Conservation (phyloP, 2,888 invertebrate species). For the Tipula confusa region DNA sequence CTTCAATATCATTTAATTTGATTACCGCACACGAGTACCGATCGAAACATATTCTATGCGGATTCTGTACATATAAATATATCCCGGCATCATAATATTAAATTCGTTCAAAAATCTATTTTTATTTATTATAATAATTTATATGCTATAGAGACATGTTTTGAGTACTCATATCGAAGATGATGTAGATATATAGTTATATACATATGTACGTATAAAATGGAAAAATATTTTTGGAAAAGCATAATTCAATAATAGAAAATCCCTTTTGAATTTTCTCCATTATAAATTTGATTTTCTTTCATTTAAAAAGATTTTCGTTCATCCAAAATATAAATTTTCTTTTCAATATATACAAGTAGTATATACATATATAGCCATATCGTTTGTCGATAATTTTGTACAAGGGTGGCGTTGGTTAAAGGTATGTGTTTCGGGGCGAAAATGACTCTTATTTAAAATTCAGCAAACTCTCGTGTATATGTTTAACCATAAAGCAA, state of each 20-base stretch:
- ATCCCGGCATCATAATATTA: neutral
- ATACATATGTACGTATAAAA: neutral
- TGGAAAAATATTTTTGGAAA: conserved; percentile 12
- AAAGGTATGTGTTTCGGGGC: too few relatives aligned
- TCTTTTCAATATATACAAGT: neutral
- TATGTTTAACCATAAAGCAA: too few relatives aligned
- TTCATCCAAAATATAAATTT: neutral
- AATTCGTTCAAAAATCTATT: neutral
- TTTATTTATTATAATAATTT: neutral
- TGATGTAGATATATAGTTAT: neutral
- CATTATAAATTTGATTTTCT: conserved; percentile 25
- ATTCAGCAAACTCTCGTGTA: too few relatives aligned
- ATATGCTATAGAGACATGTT: neutral
- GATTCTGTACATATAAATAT: neutral
- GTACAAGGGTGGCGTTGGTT: neutral
- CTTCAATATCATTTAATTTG: neutral
- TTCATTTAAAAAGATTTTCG: neutral
- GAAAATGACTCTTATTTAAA: too few relatives aligned
- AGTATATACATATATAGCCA: neutral
- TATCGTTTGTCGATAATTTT: neutral
- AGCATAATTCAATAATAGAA: conserved; percentile 3
- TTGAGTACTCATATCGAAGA: neutral
- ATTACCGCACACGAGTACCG: neutral
- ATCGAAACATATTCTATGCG: neutral
- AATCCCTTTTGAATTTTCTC: neutral